A percentile compares a stretch with the other conserved stretches of the same genome.
Conservation (phyloP, 2,888 invertebrate genomes). For the Calameuta idolon region DNA sequence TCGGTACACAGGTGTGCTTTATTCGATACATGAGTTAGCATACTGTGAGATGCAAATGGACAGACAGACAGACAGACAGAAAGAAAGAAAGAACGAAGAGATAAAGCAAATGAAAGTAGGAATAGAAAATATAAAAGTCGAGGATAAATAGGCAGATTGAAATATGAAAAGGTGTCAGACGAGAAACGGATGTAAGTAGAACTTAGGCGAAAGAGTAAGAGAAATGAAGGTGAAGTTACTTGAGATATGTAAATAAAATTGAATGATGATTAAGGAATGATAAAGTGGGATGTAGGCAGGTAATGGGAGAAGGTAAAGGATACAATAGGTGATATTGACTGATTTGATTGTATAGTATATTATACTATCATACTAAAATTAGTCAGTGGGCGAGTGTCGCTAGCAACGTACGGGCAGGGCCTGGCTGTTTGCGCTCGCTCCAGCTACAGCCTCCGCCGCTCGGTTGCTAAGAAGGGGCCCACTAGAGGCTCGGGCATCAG, state of each 20-base stretch:
- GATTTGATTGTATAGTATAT: conserved; percentile 34
- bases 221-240: background rate
- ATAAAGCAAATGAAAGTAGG: background rate
- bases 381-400: conserved; percentile 61
- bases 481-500: conserved; percentile 40
- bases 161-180: conserved; percentile 19
- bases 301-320: background rate
- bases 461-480: conserved; percentile 56
- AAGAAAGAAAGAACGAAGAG: background rate
- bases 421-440: conserved; percentile 64
- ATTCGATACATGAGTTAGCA: conserved; percentile 27
- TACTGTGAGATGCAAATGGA: conserved; percentile 17
- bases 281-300: conserved; percentile 7
- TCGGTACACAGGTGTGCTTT: conserved; percentile 21
- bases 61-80: background rate
- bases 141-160: conserved; percentile 13
- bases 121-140: conserved; percentile 4
- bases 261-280: conserved; percentile 1
- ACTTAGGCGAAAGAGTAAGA: conserved; percentile 10
- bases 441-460: conserved; percentile 64
- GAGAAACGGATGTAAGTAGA: conserved; percentile 16
- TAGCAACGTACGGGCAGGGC: conserved; percentile 66
- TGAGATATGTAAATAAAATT: background rate
- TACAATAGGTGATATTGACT: conserved; percentile 26
- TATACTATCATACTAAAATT: conserved; percentile 21